These are phyloP conservation scores for Chelonus formosanus DNA, from an alignment of 2,888 invertebrate genomes.

Conservation along the genomic window DNA sequence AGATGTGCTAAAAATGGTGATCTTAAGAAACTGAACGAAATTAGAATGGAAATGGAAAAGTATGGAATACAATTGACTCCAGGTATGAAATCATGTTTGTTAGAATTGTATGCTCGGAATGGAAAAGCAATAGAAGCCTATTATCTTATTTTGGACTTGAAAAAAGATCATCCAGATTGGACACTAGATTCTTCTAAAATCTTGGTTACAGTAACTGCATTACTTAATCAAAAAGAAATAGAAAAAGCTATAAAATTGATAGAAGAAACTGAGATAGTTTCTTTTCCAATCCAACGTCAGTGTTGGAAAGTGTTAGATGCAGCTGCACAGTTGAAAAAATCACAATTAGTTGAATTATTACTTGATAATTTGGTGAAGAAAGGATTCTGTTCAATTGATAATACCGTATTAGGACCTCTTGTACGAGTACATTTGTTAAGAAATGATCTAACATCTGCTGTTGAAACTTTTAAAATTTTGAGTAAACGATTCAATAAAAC, in stretches of 20 bases:
- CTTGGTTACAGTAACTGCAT: conserved; percentile 71
- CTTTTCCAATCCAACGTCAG: conserved; percentile 59
- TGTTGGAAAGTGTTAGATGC: conserved; percentile 72
- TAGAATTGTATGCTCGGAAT: conserved; percentile 71
- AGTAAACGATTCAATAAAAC: conserved; percentile 69
- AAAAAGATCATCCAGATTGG: conserved; percentile 68
- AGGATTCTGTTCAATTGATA: conserved; percentile 70
- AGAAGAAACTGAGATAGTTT: conserved; percentile 45
- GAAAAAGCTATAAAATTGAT: conserved; percentile 34
- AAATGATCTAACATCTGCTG: conserved; percentile 67
- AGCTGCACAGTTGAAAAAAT: conserved; percentile 63
- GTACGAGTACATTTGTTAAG: conserved; percentile 70
- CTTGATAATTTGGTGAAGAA: conserved; percentile 67
- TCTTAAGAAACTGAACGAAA: conserved; percentile 67
- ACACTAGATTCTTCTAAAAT: conserved; percentile 74
- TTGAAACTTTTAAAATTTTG: conserved; percentile 68
- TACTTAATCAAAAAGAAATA: conserved; percentile 65
- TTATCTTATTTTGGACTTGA: conserved; percentile 67
- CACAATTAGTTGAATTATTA: conserved; percentile 65
- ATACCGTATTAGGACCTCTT: conserved; percentile 71
- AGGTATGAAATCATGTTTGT: conserved; percentile 74
- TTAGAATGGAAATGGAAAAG: conserved; percentile 68
- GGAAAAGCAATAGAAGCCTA: conserved; percentile 70
- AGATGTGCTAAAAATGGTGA: conserved; percentile 69
- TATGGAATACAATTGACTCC: conserved; percentile 65